Conservation (phyloP, 2,888 invertebrate genomes). For the Nasonia oneida region DNA sequence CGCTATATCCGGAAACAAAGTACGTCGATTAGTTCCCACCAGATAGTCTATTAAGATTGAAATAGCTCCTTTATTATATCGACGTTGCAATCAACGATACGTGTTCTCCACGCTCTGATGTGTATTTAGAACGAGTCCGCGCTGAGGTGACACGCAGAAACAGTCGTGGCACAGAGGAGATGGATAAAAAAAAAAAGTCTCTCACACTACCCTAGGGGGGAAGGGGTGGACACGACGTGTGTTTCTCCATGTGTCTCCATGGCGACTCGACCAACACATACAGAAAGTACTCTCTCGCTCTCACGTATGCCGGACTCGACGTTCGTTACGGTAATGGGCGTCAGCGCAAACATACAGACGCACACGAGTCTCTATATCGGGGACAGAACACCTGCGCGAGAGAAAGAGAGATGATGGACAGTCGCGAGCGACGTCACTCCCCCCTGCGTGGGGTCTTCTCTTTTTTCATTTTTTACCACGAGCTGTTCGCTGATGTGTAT, state of each 20-base stretch:
- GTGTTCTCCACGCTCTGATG: background rate
- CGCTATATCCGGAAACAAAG: background rate
- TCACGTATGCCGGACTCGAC: constrained; percentile 61
- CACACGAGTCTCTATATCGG: constrained; percentile 63
- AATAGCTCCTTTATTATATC: background rate
- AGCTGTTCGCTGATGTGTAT: background rate
- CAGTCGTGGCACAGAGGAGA: background rate
- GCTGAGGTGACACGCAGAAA: background rate
- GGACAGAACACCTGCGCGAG: constrained; percentile 67
- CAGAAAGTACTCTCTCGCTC: background rate
- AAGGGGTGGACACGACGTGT: constrained; percentile 69
- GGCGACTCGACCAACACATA: constrained; percentile 65
- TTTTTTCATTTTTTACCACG: constrained; percentile 24
- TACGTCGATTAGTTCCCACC: background rate
- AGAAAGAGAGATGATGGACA: constrained; percentile 45
- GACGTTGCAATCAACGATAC: background rate
- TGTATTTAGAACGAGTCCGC: background rate
- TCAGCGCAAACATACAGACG: constrained; percentile 37
- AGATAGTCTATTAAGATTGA: background rate
- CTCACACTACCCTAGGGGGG: constrained; percentile 35
- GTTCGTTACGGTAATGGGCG: constrained; percentile 72
- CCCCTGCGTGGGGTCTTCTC: constrained; percentile 10
- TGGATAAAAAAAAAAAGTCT: constrained; percentile 49
- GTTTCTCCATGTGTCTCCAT: constrained; percentile 76
- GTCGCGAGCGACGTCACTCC: constrained; percentile 22